Base-by-base conservation (phyloP, 2,888 invertebrate species). In the Brachylomia viminalis region DNA sequence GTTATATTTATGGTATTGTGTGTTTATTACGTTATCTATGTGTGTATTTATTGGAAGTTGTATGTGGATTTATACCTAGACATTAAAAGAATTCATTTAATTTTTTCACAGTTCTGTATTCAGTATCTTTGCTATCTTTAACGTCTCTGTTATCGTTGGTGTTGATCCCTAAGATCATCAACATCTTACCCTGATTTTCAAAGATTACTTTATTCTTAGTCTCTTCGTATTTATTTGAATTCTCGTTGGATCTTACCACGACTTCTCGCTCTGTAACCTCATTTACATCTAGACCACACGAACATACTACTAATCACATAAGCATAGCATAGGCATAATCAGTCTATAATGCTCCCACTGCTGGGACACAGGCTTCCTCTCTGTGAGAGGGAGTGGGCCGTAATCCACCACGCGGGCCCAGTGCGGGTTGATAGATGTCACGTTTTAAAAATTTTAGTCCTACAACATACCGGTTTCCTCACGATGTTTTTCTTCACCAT, bases 301-400 rank as follows among this genome's bases (percentile, higher is more conserved):
- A 62, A 61, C 23, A 61, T 69, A 75, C 68, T 65, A 54, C 66
- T 72, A 69, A 84, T 77, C 33, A 67, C 27, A 49, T 49, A 49
- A 20, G 20, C 7, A 20, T 20, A 49, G 20, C 49, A 7, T 7
- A 49, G 20, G 6, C 49, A 49, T 7, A 8, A 49, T 49, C 20
- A 49, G 49, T 8, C 49, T 20, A 49, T 49, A 49, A 49, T 49
- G 0, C 23, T 49, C 20, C 8, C 20, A 2, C 20, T 49, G 49
- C 6, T 49, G 20, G 20, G 49, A 49, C 7, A 49, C 7, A 49
- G 20, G 20, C 49, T 20, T 49, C 20, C 7, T 20, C 20, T 20
- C 49, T 7, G 20, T 20, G 20, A 20, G 8, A 23, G 49, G 49
- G 6, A 49, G 49, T 8, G 49, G 20, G 20, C 20, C 20, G 20